A percentile compares a stretch with the other conserved stretches of the same genome.
Conservation (phyloP, 1,140 invertebrate genomes). For the Branchinecta lynchi region DNA sequence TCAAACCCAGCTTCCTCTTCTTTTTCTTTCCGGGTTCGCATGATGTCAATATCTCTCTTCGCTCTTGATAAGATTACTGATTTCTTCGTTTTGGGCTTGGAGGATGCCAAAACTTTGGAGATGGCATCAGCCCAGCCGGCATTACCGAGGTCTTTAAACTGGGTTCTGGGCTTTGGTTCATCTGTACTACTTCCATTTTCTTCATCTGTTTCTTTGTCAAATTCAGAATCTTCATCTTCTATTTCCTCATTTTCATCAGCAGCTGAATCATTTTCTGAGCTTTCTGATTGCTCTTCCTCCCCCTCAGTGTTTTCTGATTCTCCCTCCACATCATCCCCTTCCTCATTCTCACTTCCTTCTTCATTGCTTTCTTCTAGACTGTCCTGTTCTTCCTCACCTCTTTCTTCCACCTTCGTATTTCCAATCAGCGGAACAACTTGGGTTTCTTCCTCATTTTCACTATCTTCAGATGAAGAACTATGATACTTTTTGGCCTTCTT, state of each 20-base stretch:
- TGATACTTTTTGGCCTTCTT: too few relatives aligned
- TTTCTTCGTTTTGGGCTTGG: slow-evolving; percentile 55
- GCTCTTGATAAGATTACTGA: slow-evolving; percentile 44
- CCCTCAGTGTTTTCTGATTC: neutral
- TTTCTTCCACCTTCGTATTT: too few relatives aligned
- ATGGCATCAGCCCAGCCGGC: slow-evolving; percentile 36
- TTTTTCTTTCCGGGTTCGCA: slow-evolving; percentile 17
- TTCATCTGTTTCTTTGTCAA: slow-evolving; percentile 13
- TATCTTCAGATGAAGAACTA: too few relatives aligned
- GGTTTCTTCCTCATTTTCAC: too few relatives aligned
- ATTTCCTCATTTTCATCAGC: slow-evolving; percentile 6
- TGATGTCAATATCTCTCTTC: slow-evolving; percentile 31
- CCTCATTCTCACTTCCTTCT: neutral
- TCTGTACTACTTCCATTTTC: slow-evolving; percentile 11
- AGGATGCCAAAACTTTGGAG: slow-evolving; percentile 48
- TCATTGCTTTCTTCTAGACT: too few relatives aligned
- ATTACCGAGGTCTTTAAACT: slow-evolving; percentile 27
- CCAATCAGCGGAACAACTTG: too few relatives aligned
- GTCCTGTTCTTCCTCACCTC: too few relatives aligned
- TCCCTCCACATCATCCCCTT: neutral
- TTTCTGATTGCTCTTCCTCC: neutral
- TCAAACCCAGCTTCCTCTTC: slow-evolving; percentile 23
- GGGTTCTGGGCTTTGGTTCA: neutral
- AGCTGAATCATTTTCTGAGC: neutral
- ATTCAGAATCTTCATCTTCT: neutral